Conservation (phyloP, 2,113 vertebrate species). For the Colaptes auratus region DNA sequence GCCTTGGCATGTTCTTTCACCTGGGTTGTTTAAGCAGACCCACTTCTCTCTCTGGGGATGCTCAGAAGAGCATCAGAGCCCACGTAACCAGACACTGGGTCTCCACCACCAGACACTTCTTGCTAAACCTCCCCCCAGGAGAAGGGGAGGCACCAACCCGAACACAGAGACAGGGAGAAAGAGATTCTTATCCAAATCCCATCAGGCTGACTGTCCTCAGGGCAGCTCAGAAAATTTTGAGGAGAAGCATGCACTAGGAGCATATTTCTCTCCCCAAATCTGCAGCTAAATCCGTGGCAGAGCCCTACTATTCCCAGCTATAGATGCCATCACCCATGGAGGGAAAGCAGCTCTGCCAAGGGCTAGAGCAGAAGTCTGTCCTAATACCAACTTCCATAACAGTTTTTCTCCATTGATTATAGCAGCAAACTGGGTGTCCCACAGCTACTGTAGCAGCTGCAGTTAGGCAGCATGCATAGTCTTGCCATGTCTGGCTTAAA, state of each 20-base stretch:
- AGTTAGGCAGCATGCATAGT: background rate
- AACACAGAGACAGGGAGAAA: background rate
- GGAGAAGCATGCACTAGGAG: background rate
- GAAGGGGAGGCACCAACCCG: background rate
- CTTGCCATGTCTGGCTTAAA: background rate
- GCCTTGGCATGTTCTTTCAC: background rate
- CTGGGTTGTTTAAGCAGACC: background rate
- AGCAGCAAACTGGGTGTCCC: background rate
- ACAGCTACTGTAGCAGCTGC: background rate
- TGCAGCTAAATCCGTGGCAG: background rate
- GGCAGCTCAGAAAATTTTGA: background rate
- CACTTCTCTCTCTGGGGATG: background rate
- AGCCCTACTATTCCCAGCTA: background rate
- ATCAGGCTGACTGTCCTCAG: background rate
- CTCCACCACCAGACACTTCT: rapidly evolving
- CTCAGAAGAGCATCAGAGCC: background rate
- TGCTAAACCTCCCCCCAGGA: background rate
- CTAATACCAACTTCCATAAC: background rate
- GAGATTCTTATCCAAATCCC: background rate
- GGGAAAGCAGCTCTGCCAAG: background rate
- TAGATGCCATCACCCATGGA: rapidly evolving
- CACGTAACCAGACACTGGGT: rapidly evolving
- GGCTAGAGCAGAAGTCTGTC: background rate
- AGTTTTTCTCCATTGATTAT: background rate
- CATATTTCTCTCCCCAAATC: background rate